Evolutionary conservation across 1,140 invertebrate genomes (phyloP).

Genomic region (Diorhabda elongata): DNA sequence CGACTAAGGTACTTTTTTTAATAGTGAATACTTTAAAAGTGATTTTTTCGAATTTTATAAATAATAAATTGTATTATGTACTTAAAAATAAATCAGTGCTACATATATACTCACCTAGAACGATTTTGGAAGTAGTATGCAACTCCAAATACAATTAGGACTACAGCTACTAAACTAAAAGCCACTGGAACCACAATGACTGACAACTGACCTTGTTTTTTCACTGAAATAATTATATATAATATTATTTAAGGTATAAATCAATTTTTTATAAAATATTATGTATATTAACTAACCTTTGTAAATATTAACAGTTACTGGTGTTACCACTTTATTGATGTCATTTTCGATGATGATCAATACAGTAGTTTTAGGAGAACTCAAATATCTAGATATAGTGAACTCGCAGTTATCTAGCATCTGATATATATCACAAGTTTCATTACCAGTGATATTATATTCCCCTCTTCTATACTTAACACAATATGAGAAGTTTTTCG

Average conservation of each 20-base stretch:
- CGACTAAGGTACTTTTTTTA: no score
- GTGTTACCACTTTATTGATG: conserved; percentile 61
- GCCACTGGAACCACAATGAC: conserved; percentile 80
- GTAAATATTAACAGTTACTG: conserved; percentile 72
- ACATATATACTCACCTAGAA: conserved; percentile 54
- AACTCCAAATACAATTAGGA: conserved; percentile 77
- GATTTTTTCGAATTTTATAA: no score
- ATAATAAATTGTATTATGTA: no score
- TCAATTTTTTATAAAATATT: no score
- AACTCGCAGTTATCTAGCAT: conserved; percentile 56
- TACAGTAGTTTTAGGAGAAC: conserved; percentile 63
- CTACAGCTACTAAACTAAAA: conserved; percentile 72
- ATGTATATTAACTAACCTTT: conserved; percentile 57
- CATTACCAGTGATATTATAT: conserved; percentile 76
- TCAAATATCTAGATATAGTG: conserved; percentile 62
- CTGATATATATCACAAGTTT: conserved; percentile 56
- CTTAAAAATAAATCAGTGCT: no score
- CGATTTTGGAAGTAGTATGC: conserved; percentile 78
- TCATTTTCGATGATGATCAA: conserved; percentile 72
- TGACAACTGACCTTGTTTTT: conserved; percentile 71
- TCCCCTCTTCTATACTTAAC: conserved; percentile 57
- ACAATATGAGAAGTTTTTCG: conserved; percentile 65
- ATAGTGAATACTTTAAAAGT: no score
- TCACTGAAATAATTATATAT: conserved; percentile 55
- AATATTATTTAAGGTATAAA: no score